Evolutionary conservation across 2,113 vertebrate genomes (phyloP).

Genomic region (Scopus umbretta): DNA sequence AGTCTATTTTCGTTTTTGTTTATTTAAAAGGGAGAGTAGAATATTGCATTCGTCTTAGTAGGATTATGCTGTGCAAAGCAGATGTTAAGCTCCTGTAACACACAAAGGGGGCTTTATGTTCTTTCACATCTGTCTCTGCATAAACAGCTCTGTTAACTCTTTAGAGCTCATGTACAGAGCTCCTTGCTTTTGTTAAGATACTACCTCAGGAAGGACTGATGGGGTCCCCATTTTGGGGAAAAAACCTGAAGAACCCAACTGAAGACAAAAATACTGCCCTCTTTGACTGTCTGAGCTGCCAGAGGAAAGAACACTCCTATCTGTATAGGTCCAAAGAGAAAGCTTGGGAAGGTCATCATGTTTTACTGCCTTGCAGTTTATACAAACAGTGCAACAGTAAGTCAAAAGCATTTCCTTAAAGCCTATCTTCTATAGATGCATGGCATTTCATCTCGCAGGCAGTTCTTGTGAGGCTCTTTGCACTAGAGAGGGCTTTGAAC

Average conservation of each 20-base stretch:
- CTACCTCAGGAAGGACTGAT: not conserved
- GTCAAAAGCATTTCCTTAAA: not conserved
- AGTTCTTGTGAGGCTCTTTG: not conserved
- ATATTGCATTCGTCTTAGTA: constrained; percentile 33
- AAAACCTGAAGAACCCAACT: not conserved
- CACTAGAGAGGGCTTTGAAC: not conserved
- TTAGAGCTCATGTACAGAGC: not conserved
- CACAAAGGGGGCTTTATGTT: constrained; percentile 63
- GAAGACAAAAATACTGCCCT: not conserved
- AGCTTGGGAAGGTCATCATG: not conserved
- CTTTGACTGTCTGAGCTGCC: not conserved
- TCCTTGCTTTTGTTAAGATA: not conserved
- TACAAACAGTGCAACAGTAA: not conserved
- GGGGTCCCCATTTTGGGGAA: not conserved
- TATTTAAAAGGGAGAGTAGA: constrained; percentile 32
- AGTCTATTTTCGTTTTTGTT: constrained; percentile 33
- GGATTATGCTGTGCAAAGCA: constrained; percentile 64
- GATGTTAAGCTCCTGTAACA: constrained; percentile 60
- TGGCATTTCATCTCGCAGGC: not conserved
- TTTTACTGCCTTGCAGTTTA: not conserved
- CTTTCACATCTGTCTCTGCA: constrained; percentile 66
- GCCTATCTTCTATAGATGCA: not conserved
- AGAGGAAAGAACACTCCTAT: not conserved
- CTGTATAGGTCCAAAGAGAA: not conserved
- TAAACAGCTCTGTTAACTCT: constrained; percentile 65